phyloP scores from a whole-genome alignment of 37 sponge, comb jelly and placozoan species.

The Hormiphora californensis region DNA sequence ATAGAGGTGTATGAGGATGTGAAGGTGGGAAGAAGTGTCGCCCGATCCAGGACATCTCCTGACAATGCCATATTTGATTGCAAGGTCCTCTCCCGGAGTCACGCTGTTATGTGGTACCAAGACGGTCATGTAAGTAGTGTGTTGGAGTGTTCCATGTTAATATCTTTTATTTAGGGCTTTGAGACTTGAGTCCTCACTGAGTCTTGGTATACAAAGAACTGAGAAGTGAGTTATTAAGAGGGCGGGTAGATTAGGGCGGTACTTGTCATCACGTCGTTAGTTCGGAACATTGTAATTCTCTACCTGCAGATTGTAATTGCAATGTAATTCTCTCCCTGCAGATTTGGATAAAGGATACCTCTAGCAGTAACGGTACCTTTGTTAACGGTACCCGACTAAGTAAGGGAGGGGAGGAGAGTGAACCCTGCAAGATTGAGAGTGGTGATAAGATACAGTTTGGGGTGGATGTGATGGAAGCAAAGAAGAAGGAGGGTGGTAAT shows the following conservation, averaged over 20 bases:
- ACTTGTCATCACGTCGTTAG: neutral
- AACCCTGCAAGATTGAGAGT: slow-evolving; percentile 65
- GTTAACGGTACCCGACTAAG: slow-evolving; percentile 82
- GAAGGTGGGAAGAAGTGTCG: slow-evolving; percentile 81
- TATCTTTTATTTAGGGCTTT: neutral
- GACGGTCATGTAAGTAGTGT: slow-evolving; percentile 77
- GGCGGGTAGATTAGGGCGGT: neutral
- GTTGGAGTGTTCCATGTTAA: too few species aligned
- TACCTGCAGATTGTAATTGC: neutral
- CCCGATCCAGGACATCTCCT: slow-evolving; percentile 64
- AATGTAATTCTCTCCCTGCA: slow-evolving; percentile 6
- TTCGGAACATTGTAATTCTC: neutral
- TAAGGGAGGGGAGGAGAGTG: slow-evolving; percentile 87
- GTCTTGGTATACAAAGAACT: neutral
- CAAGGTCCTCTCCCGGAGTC: slow-evolving; percentile 93
- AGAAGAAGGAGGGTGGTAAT: slow-evolving; percentile 56
- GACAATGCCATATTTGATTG: slow-evolving; percentile 95
- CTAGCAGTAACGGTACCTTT: slow-evolving; percentile 96
- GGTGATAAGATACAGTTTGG: slow-evolving; percentile 93
- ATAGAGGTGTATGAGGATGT: slow-evolving; percentile 51
- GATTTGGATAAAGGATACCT: slow-evolving; percentile 94
- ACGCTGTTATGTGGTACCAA: slow-evolving; percentile 86
- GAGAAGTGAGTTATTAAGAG: neutral
- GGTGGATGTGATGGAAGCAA: slow-evolving; percentile 90
- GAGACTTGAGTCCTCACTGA: neutral